phyloP scores from a whole-genome alignment of 35 echinoderm and acorn worm species.

The Diadema setosum region DNA sequence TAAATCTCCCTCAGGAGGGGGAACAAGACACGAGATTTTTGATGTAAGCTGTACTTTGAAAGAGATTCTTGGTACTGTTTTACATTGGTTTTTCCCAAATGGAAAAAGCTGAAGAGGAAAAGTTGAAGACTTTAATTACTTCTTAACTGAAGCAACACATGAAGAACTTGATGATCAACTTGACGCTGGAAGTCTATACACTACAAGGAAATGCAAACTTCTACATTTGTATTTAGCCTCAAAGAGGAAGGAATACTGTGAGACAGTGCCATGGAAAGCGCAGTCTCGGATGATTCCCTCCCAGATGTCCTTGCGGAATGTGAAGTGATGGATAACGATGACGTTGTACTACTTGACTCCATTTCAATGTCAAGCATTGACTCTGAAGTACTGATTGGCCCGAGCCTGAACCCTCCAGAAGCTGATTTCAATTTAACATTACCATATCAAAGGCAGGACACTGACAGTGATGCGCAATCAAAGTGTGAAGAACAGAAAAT shows the following conservation, averaged over 20 bases:
- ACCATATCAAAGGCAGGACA: not conserved
- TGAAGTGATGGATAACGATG: not conserved
- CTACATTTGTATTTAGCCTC: not conserved
- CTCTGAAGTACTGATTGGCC: not conserved
- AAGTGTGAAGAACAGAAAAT: not conserved
- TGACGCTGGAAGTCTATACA: not conserved
- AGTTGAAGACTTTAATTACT: conserved; percentile 1
- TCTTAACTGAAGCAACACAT: conserved; percentile 14
- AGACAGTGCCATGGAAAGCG: not conserved
- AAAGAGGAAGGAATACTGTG: not conserved
- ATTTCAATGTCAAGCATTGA: not conserved
- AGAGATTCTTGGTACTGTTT: not conserved
- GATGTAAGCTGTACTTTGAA: not conserved
- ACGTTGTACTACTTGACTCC: not conserved
- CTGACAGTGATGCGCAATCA: not conserved
- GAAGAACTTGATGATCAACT: not conserved
- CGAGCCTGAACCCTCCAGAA: not conserved
- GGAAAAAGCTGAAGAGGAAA: conserved; percentile 25
- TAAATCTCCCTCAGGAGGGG: conserved; percentile 19
- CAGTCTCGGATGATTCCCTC: not conserved
- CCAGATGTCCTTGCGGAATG: not conserved
- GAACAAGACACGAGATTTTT: conserved; percentile 21
- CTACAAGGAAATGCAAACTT: not conserved
- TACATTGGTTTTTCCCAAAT: conserved; percentile 15
- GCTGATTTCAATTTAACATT: not conserved